These are phyloP conservation scores for Liposcelis brunnea DNA, from an alignment of 2,888 invertebrate species.

Conservation along the genomic window DNA sequence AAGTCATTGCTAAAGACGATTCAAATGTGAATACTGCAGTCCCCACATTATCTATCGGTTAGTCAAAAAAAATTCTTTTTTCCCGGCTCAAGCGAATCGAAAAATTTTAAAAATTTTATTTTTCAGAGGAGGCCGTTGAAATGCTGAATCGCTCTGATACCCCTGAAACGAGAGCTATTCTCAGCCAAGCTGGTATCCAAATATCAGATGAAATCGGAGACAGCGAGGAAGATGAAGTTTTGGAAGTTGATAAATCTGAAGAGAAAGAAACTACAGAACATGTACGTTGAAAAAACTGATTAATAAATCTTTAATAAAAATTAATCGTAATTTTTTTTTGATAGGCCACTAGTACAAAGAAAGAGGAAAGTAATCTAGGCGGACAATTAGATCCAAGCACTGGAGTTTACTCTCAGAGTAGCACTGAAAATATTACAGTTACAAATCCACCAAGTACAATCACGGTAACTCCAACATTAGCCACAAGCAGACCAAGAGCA, in stretches of 20 bases:
- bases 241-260: no score
- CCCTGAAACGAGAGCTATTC: slow-evolving; percentile 25
- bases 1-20: neutral
- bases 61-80: slow-evolving; percentile 8
- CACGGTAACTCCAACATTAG: neutral
- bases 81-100: no score
- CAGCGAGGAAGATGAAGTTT: slow-evolving; percentile 5
- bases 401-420: neutral
- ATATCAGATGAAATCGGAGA: slow-evolving; percentile 15
- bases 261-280: no score
- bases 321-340: no score
- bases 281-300: no score
- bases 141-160: slow-evolving; percentile 22
- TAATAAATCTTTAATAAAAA: no score
- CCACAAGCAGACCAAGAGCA: slow-evolving; percentile 14
- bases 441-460: neutral
- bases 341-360: no score
- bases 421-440: neutral
- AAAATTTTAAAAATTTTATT: no score
- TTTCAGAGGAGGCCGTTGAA: slow-evolving; percentile 30
- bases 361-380: no score
- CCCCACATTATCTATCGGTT: no score
- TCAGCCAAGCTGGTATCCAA: slow-evolving; percentile 36
- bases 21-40: no score
- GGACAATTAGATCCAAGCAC: no score